phyloP scores from a whole-genome alignment of 2,113 vertebrate genomes.

The Australoheros scitulus region DNA sequence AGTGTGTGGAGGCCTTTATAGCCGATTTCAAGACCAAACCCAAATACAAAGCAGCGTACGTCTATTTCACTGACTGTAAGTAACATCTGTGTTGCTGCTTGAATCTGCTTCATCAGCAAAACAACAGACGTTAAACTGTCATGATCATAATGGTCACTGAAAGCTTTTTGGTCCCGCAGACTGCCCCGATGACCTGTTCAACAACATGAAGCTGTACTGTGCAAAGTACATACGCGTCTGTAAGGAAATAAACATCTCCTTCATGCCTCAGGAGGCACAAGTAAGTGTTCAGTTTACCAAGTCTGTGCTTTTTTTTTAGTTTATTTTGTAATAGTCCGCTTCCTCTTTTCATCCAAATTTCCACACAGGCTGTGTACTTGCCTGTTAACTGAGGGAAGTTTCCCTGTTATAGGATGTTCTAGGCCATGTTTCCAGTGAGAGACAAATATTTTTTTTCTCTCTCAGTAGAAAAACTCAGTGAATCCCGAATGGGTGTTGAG shows the following conservation, averaged over 20 bases:
- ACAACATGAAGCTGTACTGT: constrained; percentile 89
- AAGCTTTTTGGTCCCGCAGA: constrained; percentile 70
- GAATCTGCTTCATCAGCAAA: background rate
- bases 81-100: constrained; percentile 20
- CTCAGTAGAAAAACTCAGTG: no score
- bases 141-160: background rate
- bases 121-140: background rate
- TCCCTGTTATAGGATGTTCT: background rate
- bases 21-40: constrained; percentile 89
- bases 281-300: constrained; percentile 70
- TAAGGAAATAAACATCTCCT: constrained; percentile 94
- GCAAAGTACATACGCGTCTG: constrained; percentile 89
- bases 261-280: constrained; percentile 91
- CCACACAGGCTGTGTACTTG: background rate
- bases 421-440: background rate
- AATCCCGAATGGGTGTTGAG: background rate
- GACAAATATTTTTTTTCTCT: background rate
- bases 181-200: constrained; percentile 91
- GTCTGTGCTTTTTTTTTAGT: background rate
- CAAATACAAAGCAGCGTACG: constrained; percentile 92
- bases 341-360: constrained; percentile 26
- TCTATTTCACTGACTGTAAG: constrained; percentile 99
- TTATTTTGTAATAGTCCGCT: constrained; percentile 10
- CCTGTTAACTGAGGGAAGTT: background rate
- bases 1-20: constrained; percentile 93